These are phyloP conservation scores for Blastobasis lacticolella DNA, from an alignment of 2,888 invertebrate species.

Conservation along the genomic window DNA sequence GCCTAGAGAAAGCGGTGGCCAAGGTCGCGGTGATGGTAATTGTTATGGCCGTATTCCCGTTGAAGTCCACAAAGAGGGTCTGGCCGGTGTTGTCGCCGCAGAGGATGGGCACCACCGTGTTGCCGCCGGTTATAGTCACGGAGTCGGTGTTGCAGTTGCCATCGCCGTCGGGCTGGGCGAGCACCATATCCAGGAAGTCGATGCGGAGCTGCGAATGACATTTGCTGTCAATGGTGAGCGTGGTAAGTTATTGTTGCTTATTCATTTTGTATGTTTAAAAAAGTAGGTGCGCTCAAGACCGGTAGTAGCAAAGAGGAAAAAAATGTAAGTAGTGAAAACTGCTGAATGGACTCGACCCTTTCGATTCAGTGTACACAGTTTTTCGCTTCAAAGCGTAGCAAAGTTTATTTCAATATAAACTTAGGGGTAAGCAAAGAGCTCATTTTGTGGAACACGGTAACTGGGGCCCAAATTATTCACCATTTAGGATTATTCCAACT, in stretches of 20 bases:
- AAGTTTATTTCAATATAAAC: too few species aligned
- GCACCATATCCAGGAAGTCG: constrained; percentile 82
- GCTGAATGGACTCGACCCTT: too few species aligned
- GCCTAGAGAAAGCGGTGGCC: constrained; percentile 74
- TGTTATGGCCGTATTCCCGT: constrained; percentile 78
- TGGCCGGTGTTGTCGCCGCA: constrained; percentile 89
- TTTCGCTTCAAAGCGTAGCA: too few species aligned
- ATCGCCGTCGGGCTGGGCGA: constrained; percentile 83
- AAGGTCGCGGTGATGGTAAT: constrained; percentile 78
- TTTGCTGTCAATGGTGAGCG: not conserved
- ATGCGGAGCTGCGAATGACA: constrained; percentile 76
- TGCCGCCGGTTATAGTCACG: constrained; percentile 80
- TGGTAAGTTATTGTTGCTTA: not conserved
- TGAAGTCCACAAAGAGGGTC: constrained; percentile 84
- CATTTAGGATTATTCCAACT: too few species aligned
- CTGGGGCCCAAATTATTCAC: too few species aligned
- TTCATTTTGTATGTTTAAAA: too few species aligned
- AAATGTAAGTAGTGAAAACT: too few species aligned
- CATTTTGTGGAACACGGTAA: too few species aligned
- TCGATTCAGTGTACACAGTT: too few species aligned
- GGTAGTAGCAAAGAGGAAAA: too few species aligned
- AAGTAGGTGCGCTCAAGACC: too few species aligned
- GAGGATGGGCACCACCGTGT: constrained; percentile 78
- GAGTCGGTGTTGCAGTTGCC: constrained; percentile 82
- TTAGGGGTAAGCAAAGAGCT: too few species aligned